Evolutionary conservation across 2,888 invertebrate genomes (phyloP), one percentile per base, ranked within the genome.

Genomic region (Melikaiella ostensackeni): DNA sequence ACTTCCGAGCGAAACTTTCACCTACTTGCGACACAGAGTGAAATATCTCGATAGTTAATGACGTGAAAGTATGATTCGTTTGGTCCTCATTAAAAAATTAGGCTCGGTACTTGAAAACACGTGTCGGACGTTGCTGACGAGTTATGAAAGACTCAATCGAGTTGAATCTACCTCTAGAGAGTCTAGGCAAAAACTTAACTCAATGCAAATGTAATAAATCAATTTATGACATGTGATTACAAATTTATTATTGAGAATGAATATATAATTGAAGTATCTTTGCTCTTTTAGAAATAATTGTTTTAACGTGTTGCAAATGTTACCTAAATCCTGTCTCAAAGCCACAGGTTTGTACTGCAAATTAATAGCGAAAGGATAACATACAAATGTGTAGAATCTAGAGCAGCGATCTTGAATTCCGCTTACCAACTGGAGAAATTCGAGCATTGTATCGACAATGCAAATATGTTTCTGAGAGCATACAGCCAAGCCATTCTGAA

Each of bases 341-440:
- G 38, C 38, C 11, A 42, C 42, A 42, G 42, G 42, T 64, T 64
- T 66, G 19, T 27, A 38, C 19, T 66, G 24, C 5, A 46, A 66
- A 66, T 66, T 66, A 66, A 30, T 66, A 66, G 46, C 46, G 46
- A 9, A 42, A 46, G 46, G 27, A 66, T 66, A 66, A 46, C 27
- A 6, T 24, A 46, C 66, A 5, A 66, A 42, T 33, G 64, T 64
- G 64, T 33, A 24, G n/a, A 62, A 62, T 64, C 24, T 64, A 24
- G 21, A 13, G 27, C 27, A 64, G 38, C 64, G 27, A 66, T 66
- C 27, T 66, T 46, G 46, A 46, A 64, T 64, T 64, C 64, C 21
- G 46, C 46, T 66, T 42, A 46, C 46, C 66, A 46, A 66, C 9
- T 66, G 66, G 66, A 66, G 66, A 55, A 55, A 55, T 21, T 55